Conservation (phyloP, 1,140 invertebrate species). For the Mycetomoellerius zeteki region DNA sequence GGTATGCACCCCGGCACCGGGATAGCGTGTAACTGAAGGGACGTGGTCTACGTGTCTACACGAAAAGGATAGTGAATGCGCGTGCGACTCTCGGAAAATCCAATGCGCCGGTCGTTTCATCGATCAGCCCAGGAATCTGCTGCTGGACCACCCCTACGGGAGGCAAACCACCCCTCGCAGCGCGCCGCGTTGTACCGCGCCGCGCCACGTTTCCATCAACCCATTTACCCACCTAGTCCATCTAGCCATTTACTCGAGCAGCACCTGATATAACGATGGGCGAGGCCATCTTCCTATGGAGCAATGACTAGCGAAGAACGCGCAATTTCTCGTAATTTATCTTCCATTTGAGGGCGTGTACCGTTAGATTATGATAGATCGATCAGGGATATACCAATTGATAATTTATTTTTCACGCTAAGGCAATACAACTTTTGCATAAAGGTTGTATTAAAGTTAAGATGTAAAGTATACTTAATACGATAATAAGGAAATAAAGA, state of each 20-base stretch:
- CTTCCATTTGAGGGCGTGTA: slow-evolving; percentile 27
- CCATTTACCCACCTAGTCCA: slow-evolving; percentile 87
- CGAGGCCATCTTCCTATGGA: slow-evolving; percentile 51
- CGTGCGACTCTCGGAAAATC: slow-evolving; percentile 83
- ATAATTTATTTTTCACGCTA: neutral
- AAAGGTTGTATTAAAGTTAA: neutral
- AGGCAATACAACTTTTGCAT: neutral
- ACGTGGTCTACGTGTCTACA: slow-evolving; percentile 71
- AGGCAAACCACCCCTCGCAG: slow-evolving; percentile 61
- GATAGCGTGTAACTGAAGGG: slow-evolving; percentile 80
- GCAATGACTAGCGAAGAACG: slow-evolving; percentile 47
- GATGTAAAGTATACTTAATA: neutral
- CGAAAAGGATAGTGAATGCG: slow-evolving; percentile 76
- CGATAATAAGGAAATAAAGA: neutral
- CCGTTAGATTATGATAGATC: slow-evolving; percentile 10
- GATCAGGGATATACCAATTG: neutral
- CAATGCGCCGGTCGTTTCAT: slow-evolving; percentile 86
- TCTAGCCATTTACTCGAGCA: slow-evolving; percentile 14
- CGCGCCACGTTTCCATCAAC: slow-evolving; percentile 74
- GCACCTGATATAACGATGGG: slow-evolving; percentile 53
- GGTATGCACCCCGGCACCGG: slow-evolving; percentile 64
- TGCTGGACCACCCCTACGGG: slow-evolving; percentile 83
- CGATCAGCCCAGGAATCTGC: slow-evolving; percentile 86
- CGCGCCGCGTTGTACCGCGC: neutral
- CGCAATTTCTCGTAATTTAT: slow-evolving; percentile 22